Evolutionary conservation across 2,888 invertebrate genomes (phyloP), one percentile per base, ranked within the genome.

Genomic region (Mactromeris polynyma): DNA sequence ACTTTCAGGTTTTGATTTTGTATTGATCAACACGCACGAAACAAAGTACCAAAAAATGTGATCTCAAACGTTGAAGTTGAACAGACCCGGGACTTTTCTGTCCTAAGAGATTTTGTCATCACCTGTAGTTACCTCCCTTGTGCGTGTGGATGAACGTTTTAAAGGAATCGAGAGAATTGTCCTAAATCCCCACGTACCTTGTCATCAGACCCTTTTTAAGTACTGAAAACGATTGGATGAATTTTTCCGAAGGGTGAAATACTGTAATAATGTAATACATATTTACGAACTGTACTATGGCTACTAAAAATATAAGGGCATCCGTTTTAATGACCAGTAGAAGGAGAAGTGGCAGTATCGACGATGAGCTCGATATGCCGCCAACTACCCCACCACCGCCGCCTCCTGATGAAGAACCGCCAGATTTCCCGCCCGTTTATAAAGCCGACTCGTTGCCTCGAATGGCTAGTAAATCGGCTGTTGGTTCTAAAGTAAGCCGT

Each of bases 401-500:
- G 0, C 83, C 87, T 9, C 88, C 86, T 3, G 85, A 79, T 3
- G 86, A 86, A n/a, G 89, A 69, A 42, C 64, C 73, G 42, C 92
- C 87, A 51, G 87, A 89, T 51, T 88, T 91, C 36, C 90, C 91
- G 36, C 86, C 90, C 0, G 87, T 86, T 3, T 90, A 91, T 58
- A 90, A 89, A 69, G 36, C 91, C 2, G 88, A 89, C 26, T 82
- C 88, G 0, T 64, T 89, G 36, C 81, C 90, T 14, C 79, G 89
- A 19, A 46, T 82, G 6, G 36, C 81, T 6, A 92, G 51, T 21
- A 58, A 81, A 14, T 33, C 73, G 2, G 3, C 21, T 1, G 87
- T 89, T 4, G 88, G 89, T 0, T 94, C 94, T 26, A 95, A 95
- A 51, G 96, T 96, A n/a, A 95, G 95, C 84, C 93, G 93, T 69